A percentile compares a stretch with the other conserved stretches of the same genome.
phyloP scores from a whole-genome alignment of 1,140 invertebrate genomes.

The Trypoxylus dichotomus region DNA sequence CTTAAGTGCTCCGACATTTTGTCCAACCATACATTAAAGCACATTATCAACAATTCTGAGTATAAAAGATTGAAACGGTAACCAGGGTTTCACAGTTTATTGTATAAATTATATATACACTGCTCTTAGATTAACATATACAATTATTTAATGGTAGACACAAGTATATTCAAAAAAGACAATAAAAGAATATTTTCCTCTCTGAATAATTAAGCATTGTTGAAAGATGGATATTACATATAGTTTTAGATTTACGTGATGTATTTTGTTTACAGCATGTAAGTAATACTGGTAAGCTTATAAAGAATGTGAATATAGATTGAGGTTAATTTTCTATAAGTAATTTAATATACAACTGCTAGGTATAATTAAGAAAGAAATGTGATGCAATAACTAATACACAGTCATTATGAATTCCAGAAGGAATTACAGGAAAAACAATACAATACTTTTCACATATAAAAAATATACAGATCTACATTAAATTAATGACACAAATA shows the following conservation, averaged over 20 bases:
- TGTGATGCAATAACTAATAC: not conserved
- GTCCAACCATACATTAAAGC: no score
- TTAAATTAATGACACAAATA: constrained; percentile 5
- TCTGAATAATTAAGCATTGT: not conserved
- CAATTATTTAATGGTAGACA: constrained; percentile 19
- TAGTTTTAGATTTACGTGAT: not conserved
- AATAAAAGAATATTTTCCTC: not conserved
- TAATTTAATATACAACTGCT: no score
- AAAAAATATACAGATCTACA: constrained; percentile 8
- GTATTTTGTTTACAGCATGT: not conserved
- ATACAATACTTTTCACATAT: not conserved
- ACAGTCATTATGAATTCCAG: not conserved
- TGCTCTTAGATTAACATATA: constrained; percentile 15
- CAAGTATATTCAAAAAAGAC: not conserved
- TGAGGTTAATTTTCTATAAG: no score
- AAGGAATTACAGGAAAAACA: not conserved
- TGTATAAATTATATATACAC: constrained; percentile 23
- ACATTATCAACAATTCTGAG: no score
- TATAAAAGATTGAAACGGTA: no score
- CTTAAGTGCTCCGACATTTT: no score
- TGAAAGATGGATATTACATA: not conserved
- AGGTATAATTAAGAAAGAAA: not conserved
- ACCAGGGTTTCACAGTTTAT: not conserved
- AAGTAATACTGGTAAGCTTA: constrained; percentile 6
- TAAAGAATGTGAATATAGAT: not conserved